Evolutionary conservation across 1,140 invertebrate genomes (phyloP).

Genomic region (Muscidifurax raptorellus): DNA sequence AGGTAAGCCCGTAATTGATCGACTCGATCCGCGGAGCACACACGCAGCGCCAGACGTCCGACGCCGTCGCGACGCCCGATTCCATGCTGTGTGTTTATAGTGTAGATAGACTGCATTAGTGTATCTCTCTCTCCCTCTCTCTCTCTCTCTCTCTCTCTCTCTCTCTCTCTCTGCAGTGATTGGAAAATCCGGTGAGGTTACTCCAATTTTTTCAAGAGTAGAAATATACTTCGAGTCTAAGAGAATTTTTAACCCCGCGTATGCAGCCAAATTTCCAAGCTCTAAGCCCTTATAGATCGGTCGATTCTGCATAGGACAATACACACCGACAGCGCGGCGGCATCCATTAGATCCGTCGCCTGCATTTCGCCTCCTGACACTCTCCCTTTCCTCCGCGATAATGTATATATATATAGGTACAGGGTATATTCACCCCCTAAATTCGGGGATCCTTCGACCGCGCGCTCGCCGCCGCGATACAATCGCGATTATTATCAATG

Average conservation of each 20-base stretch:
- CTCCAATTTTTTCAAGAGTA: too few species aligned
- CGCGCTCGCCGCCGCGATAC: conserved; percentile 54
- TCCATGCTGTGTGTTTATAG: neutral
- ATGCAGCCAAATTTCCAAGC: too few species aligned
- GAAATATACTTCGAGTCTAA: too few species aligned
- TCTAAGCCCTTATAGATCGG: too few species aligned
- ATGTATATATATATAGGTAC: neutral
- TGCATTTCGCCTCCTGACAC: conserved; percentile 1
- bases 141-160: too few species aligned
- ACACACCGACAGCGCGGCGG: too few species aligned
- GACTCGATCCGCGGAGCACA: conserved; percentile 63
- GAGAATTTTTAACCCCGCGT: too few species aligned
- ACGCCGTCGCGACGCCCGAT: conserved; percentile 37
- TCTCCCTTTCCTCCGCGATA: conserved; percentile 8
- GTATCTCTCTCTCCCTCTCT: too few species aligned
- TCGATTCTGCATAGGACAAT: neutral
- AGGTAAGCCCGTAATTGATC: conserved; percentile 73
- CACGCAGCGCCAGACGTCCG: conserved; percentile 26
- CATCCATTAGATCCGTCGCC: conserved; percentile 7
- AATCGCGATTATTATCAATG: conserved; percentile 67
- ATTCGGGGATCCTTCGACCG: conserved; percentile 16
- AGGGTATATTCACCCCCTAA: neutral
- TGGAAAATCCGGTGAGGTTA: too few species aligned
- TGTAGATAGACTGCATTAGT: too few species aligned
- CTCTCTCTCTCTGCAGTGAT: too few species aligned